Evolutionary conservation across 2,113 vertebrate genomes (phyloP), one percentile per base, ranked within the genome.

Genomic region (Sturnus vulgaris): DNA sequence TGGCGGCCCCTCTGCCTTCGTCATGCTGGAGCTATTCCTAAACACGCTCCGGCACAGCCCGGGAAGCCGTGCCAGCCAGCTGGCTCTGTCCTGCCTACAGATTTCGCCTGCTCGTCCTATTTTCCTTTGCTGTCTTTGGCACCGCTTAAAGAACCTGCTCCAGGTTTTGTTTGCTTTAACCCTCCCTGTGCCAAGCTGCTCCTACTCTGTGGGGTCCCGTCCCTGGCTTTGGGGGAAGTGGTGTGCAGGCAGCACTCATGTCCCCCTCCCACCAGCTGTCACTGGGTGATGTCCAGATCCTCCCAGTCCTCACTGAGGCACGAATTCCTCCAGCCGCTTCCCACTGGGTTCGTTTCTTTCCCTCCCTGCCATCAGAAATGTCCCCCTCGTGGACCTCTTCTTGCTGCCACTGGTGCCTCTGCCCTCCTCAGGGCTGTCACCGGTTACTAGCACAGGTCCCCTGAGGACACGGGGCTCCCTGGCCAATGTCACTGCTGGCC

Each of bases 21-120:
- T 95, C 93, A 86, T 96, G 52, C 83, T 52, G 93, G 86, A 95
- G 94, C 60, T 69, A 55, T 95, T 96, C 96, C 96, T 11, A 60
- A 68, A 24, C n/a, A 27, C 40, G 86, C 76, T 56, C 88, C 53
- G 5, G 90, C 80, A 55, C 80, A 14, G 85, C 16, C 19, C 5
- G 77, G 94, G 91, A 73, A 86, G 80, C 52, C 1, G 30, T 96
- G 94, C 96, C 95, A 96, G 93, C 80, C 93, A 93, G 95, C 96
- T 96, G 96, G 79, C 95, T 94, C 95, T 18, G 90, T 93, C 92
- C 92, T 95, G 94, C 90, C 94, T 70, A 55, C 92, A 9, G 76
- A 66, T 56, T 87, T 56, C 46, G 10, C 65, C 65, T 82, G 86
- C 93, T 92, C 92, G 76, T 86, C 95, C 91, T 55, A 81, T 94